Evolutionary conservation across 2,888 invertebrate species (phyloP).

Genomic region (Athripsodes cinereus): DNA sequence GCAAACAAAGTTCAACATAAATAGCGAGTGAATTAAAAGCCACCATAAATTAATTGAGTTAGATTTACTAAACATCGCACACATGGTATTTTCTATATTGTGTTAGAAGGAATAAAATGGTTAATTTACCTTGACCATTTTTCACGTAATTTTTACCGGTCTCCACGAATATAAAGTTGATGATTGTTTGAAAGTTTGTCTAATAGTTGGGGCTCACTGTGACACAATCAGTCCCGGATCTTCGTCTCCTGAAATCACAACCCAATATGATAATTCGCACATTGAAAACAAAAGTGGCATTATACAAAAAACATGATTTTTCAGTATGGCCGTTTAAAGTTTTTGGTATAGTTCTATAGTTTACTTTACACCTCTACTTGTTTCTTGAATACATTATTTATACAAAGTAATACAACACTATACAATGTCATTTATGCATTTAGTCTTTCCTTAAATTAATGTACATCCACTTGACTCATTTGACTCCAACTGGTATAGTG

Average conservation of each 20-base stretch:
- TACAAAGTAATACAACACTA: too few species aligned
- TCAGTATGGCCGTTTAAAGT: too few species aligned
- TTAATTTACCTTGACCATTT: conserved; percentile 1
- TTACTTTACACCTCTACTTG: too few species aligned
- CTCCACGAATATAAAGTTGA: not conserved
- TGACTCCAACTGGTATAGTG: too few species aligned
- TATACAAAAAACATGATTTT: too few species aligned
- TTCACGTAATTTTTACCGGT: not conserved
- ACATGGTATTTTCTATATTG: not conserved
- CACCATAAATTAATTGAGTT: not conserved
- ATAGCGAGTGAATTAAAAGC: not conserved
- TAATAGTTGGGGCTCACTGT: not conserved
- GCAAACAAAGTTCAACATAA: not conserved
- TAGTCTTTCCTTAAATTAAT: too few species aligned
- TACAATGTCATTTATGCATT: too few species aligned
- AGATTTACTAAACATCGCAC: not conserved
- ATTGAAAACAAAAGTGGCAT: too few species aligned
- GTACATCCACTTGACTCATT: too few species aligned
- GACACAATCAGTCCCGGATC: not conserved
- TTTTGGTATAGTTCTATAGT: too few species aligned
- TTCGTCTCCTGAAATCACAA: not conserved
- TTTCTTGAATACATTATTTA: too few species aligned
- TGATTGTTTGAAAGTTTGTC: not conserved
- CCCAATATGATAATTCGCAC: too few species aligned
- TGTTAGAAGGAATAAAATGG: not conserved